A percentile compares a stretch with the other conserved stretches of the same genome.
phyloP scores from a whole-genome alignment of 2,888 invertebrate genomes.

The Rhogogaster chlorosoma region DNA sequence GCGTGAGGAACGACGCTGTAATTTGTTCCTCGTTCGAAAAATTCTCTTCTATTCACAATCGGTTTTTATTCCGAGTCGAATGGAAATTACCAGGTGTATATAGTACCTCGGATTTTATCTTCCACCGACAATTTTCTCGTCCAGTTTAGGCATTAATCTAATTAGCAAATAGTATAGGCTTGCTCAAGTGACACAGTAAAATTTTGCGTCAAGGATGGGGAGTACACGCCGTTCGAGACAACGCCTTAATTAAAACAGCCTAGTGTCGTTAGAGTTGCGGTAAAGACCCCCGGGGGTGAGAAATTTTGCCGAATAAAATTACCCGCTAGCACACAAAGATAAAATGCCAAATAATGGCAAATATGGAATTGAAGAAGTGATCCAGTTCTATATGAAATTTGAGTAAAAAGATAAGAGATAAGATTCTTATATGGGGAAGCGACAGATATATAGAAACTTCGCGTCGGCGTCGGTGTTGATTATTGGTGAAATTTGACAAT shows the following conservation, averaged over 20 bases:
- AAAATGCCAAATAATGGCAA: too few species aligned
- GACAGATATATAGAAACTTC: not conserved
- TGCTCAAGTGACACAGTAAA: not conserved
- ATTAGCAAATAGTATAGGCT: not conserved
- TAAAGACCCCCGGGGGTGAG: too few species aligned
- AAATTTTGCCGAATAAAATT: not conserved
- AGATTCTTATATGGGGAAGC: not conserved
- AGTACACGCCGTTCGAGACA: not conserved
- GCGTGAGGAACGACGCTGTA: slow-evolving; percentile 49
- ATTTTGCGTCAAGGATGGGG: not conserved
- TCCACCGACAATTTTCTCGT: not conserved
- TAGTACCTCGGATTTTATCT: not conserved
- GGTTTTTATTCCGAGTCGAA: not conserved
- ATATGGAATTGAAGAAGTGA: too few species aligned
- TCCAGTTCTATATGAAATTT: too few species aligned
- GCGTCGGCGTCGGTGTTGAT: slow-evolving; percentile 15
- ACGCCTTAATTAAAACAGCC: slow-evolving; percentile 35
- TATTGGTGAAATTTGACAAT: not conserved
- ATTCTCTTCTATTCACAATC: not conserved
- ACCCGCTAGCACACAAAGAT: too few species aligned
- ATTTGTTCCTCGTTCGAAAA: slow-evolving; percentile 22
- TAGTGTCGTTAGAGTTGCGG: not conserved
- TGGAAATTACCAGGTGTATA: not conserved
- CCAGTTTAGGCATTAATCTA: not conserved
- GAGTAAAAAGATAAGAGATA: not conserved